These are phyloP conservation scores for Neoascia interrupta DNA, from an alignment of 2,888 invertebrate species.

Conservation along the genomic window DNA sequence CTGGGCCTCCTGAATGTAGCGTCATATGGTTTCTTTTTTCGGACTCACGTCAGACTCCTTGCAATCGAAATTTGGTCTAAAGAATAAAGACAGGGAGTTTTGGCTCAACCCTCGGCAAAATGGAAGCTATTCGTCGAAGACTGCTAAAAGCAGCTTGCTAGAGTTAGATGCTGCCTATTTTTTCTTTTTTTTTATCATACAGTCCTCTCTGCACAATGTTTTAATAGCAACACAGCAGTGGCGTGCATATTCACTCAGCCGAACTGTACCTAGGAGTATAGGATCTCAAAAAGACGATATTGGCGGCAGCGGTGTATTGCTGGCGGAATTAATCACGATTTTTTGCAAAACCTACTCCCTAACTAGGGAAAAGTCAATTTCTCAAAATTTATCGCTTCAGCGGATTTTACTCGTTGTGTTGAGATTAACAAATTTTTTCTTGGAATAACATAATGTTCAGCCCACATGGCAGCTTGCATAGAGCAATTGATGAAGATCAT, in stretches of 20 bases:
- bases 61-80: too few species aligned
- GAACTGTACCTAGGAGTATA: background rate
- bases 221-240: slow-evolving; percentile 38
- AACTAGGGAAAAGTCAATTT: slow-evolving; percentile 60
- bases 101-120: too few species aligned
- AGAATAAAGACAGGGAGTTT: too few species aligned
- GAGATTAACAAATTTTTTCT: background rate
- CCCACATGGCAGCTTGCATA: too few species aligned
- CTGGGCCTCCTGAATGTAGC: too few species aligned
- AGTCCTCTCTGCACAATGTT: slow-evolving; percentile 21
- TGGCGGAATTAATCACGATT: slow-evolving; percentile 65
- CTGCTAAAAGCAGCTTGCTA: too few species aligned
- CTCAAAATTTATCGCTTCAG: slow-evolving; percentile 61
- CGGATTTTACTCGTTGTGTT: slow-evolving; percentile 32
- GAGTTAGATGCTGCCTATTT: background rate
- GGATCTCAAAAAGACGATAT: background rate
- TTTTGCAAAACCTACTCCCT: slow-evolving; percentile 34
- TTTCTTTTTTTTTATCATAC: slow-evolving; percentile 3
- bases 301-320: slow-evolving; percentile 12
- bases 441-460: too few species aligned
- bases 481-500: too few species aligned
- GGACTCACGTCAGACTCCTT: too few species aligned
- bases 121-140: too few species aligned
- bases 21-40: too few species aligned
- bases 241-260: slow-evolving; percentile 42